A percentile compares a stretch with the other conserved stretches of the same genome.
These are phyloP conservation scores for Hecatera dysodea DNA, from an alignment of 2,888 invertebrate species.

Conservation along the genomic window DNA sequence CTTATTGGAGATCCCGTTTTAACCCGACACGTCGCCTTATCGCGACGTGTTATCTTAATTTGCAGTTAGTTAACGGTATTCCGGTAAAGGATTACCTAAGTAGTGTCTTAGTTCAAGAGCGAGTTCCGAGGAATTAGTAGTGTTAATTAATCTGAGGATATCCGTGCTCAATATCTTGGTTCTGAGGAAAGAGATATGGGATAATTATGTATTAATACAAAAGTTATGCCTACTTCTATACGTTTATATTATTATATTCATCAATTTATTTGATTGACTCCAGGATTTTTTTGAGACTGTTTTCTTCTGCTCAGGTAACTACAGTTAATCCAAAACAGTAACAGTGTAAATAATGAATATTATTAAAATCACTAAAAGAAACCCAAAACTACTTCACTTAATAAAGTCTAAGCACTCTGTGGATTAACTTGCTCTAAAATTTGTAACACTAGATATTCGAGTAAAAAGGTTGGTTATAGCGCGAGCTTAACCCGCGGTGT, in stretches of 20 bases:
- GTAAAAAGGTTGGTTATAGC: slow-evolving; percentile 63
- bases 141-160: slow-evolving; percentile 60
- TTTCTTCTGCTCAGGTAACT: neutral
- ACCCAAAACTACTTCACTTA: slow-evolving; percentile 26
- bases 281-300: neutral
- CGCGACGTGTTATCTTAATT: slow-evolving; percentile 67
- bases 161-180: slow-evolving; percentile 31
- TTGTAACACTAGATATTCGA: slow-evolving; percentile 39
- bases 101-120: slow-evolving; percentile 63
- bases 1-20: slow-evolving; percentile 66
- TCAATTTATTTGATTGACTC: neutral
- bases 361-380: slow-evolving; percentile 3
- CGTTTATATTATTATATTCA: neutral
- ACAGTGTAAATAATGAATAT: neutral
- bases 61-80: slow-evolving; percentile 67
- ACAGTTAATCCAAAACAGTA: no score
- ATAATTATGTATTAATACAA: slow-evolving; percentile 19
- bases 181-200: slow-evolving; percentile 9
- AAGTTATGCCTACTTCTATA: neutral
- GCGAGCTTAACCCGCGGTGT: slow-evolving; percentile 74
- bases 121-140: slow-evolving; percentile 57
- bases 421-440: slow-evolving; percentile 52
- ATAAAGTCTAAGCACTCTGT: slow-evolving; percentile 44
- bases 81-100: slow-evolving; percentile 66
- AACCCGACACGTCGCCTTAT: slow-evolving; percentile 64